phyloP scores from a whole-genome alignment of 2,888 invertebrate genomes.

The Crematogaster levior region DNA sequence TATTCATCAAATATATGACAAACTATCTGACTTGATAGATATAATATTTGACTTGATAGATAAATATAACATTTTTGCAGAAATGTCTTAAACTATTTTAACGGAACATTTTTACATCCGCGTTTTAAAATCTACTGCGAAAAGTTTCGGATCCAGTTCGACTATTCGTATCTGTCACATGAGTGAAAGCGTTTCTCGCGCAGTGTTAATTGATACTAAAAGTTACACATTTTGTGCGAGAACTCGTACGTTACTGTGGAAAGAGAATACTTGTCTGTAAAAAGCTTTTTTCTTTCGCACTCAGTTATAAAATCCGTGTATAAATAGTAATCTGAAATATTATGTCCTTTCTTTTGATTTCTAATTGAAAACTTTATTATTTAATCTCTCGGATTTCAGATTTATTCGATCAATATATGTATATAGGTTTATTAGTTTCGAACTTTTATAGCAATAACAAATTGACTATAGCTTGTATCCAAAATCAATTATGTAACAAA shows the following conservation, averaged over 20 bases:
- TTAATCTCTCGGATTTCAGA: background rate
- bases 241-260: background rate
- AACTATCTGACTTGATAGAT: background rate
- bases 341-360: background rate
- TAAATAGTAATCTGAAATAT: background rate
- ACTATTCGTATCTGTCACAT: slow-evolving; percentile 25
- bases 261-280: background rate
- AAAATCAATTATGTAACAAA: slow-evolving; percentile 28
- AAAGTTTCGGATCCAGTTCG: slow-evolving; percentile 38
- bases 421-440: slow-evolving; percentile 14
- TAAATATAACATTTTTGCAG: background rate
- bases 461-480: slow-evolving; percentile 8
- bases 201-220: slow-evolving; percentile 39
- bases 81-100: slow-evolving; percentile 22
- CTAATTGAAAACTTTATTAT: slow-evolving; percentile 14
- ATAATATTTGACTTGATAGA: background rate
- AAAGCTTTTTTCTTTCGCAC: background rate
- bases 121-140: slow-evolving; percentile 21
- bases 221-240: slow-evolving; percentile 16
- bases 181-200: background rate
- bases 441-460: slow-evolving; percentile 11
- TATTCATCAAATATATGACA: background rate
- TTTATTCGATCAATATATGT: background rate
- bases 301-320: background rate
- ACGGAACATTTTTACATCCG: slow-evolving; percentile 11